Percentiles rank a stretch among this genome's conserved stretches.
Conservation (phyloP, 2,888 invertebrate genomes). For the Theodoxus fluviatilis region DNA sequence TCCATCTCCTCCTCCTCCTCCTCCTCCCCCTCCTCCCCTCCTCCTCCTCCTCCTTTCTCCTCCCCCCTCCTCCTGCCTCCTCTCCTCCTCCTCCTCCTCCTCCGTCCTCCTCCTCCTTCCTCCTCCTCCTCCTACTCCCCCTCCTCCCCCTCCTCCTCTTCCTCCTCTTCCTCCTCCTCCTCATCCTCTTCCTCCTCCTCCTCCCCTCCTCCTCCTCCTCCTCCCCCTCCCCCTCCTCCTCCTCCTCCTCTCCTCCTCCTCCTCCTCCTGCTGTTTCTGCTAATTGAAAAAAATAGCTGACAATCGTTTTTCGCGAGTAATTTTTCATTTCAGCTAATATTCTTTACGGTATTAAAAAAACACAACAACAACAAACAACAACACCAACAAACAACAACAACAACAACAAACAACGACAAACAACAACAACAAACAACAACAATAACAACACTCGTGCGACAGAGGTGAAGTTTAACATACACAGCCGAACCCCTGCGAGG, state of each 20-base stretch:
- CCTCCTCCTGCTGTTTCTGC: not conserved
- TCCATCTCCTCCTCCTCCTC: not conserved
- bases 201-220: not conserved
- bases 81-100: not conserved
- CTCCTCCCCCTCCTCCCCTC: not conserved
- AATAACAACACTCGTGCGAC: too few species aligned
- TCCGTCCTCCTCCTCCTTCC: slow-evolving; percentile 1
- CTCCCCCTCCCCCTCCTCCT: not conserved
- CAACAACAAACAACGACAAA: too few species aligned
- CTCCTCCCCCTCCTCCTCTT: not conserved
- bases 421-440: too few species aligned
- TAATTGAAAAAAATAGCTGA: too few species aligned
- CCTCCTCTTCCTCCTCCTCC: not conserved
- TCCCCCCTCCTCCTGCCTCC: not conserved
- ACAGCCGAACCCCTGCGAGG: too few species aligned
- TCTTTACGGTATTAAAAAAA: too few species aligned
- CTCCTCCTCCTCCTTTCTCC: not conserved
- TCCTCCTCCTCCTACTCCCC: not conserved
- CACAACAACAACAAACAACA: too few species aligned
- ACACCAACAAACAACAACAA: too few species aligned
- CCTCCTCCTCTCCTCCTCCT: not conserved
- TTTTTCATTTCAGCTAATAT: too few species aligned
- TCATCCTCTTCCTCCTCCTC: slow-evolving; percentile 12
- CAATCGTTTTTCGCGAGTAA: too few species aligned
- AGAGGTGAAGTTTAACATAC: too few species aligned